phyloP scores from a whole-genome alignment of 1,140 invertebrate species.

The Anoplophora glabripennis region DNA sequence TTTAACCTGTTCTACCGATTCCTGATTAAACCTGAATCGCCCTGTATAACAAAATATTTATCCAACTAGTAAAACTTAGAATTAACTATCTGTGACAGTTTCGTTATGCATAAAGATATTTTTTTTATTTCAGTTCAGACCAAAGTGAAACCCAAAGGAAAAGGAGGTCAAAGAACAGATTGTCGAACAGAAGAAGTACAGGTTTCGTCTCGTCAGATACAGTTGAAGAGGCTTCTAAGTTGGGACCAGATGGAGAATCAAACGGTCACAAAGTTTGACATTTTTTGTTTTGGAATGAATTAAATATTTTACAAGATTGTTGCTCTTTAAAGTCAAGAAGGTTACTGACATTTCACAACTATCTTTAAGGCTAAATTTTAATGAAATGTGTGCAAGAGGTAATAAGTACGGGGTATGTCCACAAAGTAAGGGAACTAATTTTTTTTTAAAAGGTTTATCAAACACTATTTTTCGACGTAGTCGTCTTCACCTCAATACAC shows the following conservation, averaged over 20 bases:
- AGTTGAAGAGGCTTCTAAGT: conserved; percentile 35
- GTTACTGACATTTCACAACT: background rate
- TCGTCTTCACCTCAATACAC: too few relatives aligned
- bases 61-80: too few relatives aligned
- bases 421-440: background rate
- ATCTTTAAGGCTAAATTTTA: background rate
- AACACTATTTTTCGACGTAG: too few relatives aligned
- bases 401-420: background rate
- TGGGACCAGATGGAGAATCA: conserved; percentile 24
- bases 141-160: conserved; percentile 44
- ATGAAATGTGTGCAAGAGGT: background rate
- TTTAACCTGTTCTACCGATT: too few relatives aligned
- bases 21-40: too few relatives aligned
- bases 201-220: conserved; percentile 35
- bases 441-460: too few relatives aligned
- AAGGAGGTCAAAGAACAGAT: conserved; percentile 39
- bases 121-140: conserved; percentile 30
- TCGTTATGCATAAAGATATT: background rate
- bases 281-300: background rate
- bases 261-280: background rate
- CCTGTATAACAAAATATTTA: too few relatives aligned
- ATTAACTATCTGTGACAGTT: too few relatives aligned
- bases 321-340: too few relatives aligned
- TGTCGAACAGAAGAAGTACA: conserved; percentile 44
- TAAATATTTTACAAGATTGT: background rate